These are phyloP conservation scores for Cosmorhoe ocellata DNA, from an alignment of 2,888 invertebrate species.

Conservation along the genomic window DNA sequence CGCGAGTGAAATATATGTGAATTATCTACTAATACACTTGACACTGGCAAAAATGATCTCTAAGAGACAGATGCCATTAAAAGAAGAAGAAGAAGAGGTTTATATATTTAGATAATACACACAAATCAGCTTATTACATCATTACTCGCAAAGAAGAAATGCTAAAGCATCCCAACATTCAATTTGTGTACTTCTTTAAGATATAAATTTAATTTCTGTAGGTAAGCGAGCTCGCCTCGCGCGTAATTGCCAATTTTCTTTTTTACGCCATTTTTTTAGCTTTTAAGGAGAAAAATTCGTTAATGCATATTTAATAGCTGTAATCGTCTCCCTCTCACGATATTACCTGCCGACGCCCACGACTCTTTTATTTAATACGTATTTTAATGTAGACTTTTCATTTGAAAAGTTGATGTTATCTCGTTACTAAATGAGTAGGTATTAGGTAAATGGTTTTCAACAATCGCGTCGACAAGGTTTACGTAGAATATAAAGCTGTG, in stretches of 20 bases:
- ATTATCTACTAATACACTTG: no score
- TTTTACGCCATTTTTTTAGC: conserved; percentile 77
- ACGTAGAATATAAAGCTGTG: no score
- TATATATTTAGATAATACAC: conserved; percentile 31
- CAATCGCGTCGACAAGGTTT: no score
- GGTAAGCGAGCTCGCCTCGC: conserved; percentile 47
- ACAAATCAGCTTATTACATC: conserved; percentile 51
- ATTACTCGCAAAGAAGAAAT: conserved; percentile 49
- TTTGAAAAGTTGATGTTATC: conserved; percentile 1
- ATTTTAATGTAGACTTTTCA: conserved; percentile 10
- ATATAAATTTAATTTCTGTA: conserved; percentile 69
- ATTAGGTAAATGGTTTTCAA: no score
- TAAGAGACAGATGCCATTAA: no score
- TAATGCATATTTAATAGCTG: conserved; percentile 81
- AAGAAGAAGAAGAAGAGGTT: conserved; percentile 1
- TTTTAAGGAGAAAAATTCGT: conserved; percentile 81
- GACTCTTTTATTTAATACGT: conserved; percentile 38
- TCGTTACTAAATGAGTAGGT: no score
- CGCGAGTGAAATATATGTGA: no score
- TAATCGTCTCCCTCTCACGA: conserved; percentile 71
- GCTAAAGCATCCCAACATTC: conserved; percentile 62
- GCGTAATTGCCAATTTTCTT: conserved; percentile 79
- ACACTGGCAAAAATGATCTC: no score
- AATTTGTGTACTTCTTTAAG: conserved; percentile 73
- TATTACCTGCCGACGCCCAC: conserved; percentile 49